Percentiles rank a stretch among this genome's conserved stretches.
These are phyloP conservation scores for Megaptera novaeangliae DNA, from an alignment of 2,113 vertebrate species.

Conservation along the genomic window DNA sequence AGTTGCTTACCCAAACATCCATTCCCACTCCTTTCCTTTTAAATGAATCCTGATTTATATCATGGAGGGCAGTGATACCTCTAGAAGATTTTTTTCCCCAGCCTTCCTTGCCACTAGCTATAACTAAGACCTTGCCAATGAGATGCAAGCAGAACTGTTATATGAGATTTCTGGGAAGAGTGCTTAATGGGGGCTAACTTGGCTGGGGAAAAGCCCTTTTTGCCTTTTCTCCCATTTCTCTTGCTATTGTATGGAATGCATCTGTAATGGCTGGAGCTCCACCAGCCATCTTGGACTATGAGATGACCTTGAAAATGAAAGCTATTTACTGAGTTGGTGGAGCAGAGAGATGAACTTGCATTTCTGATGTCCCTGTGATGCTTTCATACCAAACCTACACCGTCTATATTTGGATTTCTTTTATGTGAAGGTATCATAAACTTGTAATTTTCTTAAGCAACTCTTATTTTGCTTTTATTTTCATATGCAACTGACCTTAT, in stretches of 20 bases:
- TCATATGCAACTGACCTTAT: neutral
- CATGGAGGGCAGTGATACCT: neutral
- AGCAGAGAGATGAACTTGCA: neutral
- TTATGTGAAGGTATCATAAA: neutral
- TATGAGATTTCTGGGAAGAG: neutral
- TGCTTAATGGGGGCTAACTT: neutral
- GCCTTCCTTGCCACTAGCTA: neutral
- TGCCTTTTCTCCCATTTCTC: neutral
- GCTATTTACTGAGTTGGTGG: neutral
- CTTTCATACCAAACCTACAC: neutral
- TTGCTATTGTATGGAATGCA: neutral
- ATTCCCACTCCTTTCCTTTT: neutral
- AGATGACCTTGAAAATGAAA: neutral
- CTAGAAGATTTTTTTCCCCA: neutral
- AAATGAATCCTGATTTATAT: neutral
- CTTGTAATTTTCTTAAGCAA: neutral
- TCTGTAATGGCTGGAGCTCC: neutral
- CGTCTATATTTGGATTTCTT: neutral
- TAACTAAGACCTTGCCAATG: neutral
- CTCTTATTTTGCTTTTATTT: slow-evolving; percentile 12
- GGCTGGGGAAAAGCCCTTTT: neutral
- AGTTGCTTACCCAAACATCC: neutral
- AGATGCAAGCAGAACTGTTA: neutral
- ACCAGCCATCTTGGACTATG: neutral
- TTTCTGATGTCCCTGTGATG: neutral